phyloP scores from a whole-genome alignment of 2,113 vertebrate genomes.

The Hippopotamus amphibius region DNA sequence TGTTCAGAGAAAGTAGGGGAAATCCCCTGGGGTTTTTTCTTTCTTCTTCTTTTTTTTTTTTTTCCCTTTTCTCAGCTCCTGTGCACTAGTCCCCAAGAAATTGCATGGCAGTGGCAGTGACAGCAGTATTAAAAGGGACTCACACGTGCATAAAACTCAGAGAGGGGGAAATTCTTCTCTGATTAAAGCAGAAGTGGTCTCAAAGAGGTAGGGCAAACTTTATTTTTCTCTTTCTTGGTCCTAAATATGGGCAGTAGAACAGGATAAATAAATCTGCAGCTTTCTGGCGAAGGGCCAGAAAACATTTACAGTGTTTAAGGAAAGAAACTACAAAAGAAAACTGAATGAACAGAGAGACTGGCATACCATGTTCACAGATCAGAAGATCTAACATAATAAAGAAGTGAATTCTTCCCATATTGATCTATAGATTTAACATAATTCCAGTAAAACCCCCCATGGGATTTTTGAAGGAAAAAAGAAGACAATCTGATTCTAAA shows the following conservation, averaged over 20 bases:
- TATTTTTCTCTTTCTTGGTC: conserved; percentile 5
- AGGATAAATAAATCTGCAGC: not conserved
- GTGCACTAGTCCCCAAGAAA: not conserved
- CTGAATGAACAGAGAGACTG: not conserved
- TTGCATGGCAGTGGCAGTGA: not conserved
- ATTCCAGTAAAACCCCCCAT: not conserved
- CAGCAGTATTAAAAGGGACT: not conserved
- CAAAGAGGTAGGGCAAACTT: not conserved
- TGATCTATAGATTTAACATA: not conserved
- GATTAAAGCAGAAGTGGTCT: not conserved
- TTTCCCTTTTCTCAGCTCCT: not conserved
- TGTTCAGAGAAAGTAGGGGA: not conserved
- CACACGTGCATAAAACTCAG: not conserved
- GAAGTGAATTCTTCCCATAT: not conserved
- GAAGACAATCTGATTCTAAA: not conserved
- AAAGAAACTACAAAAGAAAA: not conserved
- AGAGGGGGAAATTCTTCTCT: not conserved
- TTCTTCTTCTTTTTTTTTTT: no score
- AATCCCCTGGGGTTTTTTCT: not conserved
- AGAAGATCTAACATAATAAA: not conserved
- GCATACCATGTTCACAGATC: not conserved
- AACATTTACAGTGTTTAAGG: not conserved
- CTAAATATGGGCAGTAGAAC: not conserved
- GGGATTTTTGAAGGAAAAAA: not conserved
- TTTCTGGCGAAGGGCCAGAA: not conserved